These are phyloP conservation scores for Ypsolopha scabrella DNA, from an alignment of 2,888 invertebrate genomes.

Conservation along the genomic window DNA sequence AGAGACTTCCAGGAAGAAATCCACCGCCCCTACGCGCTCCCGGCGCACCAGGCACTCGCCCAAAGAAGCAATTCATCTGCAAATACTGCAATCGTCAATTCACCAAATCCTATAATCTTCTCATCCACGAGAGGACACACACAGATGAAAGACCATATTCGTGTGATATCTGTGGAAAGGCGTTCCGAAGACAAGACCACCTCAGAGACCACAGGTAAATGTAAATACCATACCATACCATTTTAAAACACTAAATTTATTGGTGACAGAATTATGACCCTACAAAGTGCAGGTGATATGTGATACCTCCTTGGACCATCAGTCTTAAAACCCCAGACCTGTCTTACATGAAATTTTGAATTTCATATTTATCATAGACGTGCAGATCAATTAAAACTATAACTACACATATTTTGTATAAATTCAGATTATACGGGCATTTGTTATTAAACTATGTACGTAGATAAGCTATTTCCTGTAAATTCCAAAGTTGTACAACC, in stretches of 20 bases:
- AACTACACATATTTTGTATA: too few species aligned
- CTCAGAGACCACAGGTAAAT: constrained; percentile 89
- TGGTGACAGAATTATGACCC: constrained; percentile 3
- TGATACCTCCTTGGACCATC: neutral
- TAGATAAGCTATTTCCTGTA: neutral
- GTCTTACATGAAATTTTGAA: too few species aligned
- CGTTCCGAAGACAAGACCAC: constrained; percentile 95
- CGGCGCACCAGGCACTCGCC: constrained; percentile 70
- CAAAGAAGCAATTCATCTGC: constrained; percentile 94
- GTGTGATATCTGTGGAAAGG: constrained; percentile 96
- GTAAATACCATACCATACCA: constrained; percentile 14
- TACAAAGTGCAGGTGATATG: neutral
- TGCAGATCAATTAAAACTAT: too few species aligned
- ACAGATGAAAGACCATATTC: constrained; percentile 97
- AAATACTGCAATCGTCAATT: constrained; percentile 97
- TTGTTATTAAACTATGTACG: neutral
- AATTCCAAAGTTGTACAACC: neutral
- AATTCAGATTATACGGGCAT: neutral
- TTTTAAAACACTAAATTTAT: neutral
- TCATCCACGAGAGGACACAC: constrained; percentile 97
- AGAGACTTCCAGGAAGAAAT: constrained; percentile 61
- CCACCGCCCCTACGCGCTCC: constrained; percentile 69
- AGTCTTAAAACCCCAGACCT: neutral
- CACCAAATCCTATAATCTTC: constrained; percentile 97
- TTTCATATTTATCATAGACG: too few species aligned